A percentile compares a stretch with the other conserved stretches of the same genome.
Evolutionary conservation across 2,113 vertebrate species (phyloP).

Genomic region (Dunckerocampus dactyliophorus): DNA sequence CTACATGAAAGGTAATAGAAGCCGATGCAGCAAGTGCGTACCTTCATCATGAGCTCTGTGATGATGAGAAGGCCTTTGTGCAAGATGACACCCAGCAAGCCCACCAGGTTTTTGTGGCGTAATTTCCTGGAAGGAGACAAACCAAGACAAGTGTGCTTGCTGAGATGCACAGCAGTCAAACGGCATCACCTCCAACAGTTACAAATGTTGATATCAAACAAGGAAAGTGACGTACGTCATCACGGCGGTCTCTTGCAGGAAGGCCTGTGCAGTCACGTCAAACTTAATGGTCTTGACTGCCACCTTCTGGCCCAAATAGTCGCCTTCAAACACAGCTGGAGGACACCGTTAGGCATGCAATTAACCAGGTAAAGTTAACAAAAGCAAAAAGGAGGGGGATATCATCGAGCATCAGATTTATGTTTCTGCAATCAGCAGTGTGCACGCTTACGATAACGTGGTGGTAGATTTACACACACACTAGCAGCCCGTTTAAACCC

Average conservation of each 20-base stretch:
- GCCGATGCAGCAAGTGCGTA: slow-evolving; percentile 32
- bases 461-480: too few relatives aligned
- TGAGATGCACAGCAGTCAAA: background rate
- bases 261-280: slow-evolving; percentile 86
- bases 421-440: too few relatives aligned
- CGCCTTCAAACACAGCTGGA: slow-evolving; percentile 80
- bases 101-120: slow-evolving; percentile 86
- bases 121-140: slow-evolving; percentile 74
- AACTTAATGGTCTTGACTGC: slow-evolving; percentile 92
- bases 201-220: too few relatives aligned
- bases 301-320: slow-evolving; percentile 86
- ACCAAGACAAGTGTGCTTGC: background rate
- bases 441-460: too few relatives aligned
- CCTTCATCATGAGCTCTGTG: slow-evolving; percentile 93
- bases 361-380: too few relatives aligned
- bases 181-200: too few relatives aligned
- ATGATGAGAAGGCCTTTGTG: slow-evolving; percentile 87
- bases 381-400: too few relatives aligned
- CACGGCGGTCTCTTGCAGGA: slow-evolving; percentile 83
- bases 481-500: too few relatives aligned
- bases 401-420: too few relatives aligned
- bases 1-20: too few relatives aligned
- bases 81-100: slow-evolving; percentile 83
- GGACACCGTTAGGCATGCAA: background rate
- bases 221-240: slow-evolving; percentile 82